Conservation (phyloP, 2,113 vertebrate species). For the Gambusia affinis region DNA sequence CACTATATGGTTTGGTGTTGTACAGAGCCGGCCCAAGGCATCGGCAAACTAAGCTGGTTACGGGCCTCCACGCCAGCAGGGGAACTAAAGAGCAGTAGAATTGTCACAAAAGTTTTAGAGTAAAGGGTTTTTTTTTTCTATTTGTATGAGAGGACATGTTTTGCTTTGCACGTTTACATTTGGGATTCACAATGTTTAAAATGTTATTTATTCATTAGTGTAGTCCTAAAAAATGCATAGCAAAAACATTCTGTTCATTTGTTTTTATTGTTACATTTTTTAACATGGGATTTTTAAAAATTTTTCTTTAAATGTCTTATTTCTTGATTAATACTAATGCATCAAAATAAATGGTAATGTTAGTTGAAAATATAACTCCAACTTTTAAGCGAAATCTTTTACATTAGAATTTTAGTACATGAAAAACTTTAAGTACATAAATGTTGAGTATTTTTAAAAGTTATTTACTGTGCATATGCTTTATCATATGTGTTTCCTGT, state of each 20-base stretch:
- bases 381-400: not conserved
- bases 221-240: no score
- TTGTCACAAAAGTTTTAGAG: not conserved
- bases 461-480: no score
- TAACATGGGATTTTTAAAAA: not conserved
- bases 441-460: no score
- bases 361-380: not conserved
- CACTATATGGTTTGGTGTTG: conserved; percentile 29
- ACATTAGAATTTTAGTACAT: no score
- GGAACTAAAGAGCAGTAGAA: not conserved
- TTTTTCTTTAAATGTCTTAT: not conserved
- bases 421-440: no score
- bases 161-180: not conserved
- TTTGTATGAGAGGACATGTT: not conserved
- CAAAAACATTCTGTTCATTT: not conserved
- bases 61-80: not conserved
- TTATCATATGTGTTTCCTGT: no score
- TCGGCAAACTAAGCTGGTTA: not conserved
- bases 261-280: not conserved
- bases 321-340: not conserved
- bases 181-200: not conserved
- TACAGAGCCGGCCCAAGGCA: conserved; percentile 4
- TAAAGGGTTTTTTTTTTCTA: not conserved
- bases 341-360: not conserved
- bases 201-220: not conserved